phyloP scores from a whole-genome alignment of 2,113 vertebrate species.

The Chionodraco myersi region DNA sequence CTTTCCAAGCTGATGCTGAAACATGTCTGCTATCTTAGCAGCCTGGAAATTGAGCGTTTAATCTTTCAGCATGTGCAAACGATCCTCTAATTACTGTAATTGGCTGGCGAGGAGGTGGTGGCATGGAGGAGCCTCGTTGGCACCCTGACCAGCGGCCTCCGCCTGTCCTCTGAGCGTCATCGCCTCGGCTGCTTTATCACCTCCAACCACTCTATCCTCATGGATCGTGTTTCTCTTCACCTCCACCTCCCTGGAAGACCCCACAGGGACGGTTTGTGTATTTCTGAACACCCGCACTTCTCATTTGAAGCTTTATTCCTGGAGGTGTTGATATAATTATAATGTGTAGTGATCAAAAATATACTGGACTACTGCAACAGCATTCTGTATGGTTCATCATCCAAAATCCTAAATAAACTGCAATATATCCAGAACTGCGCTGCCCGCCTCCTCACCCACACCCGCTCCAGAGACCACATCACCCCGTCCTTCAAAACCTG shows the following conservation, averaged over 20 bases:
- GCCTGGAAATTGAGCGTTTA: conserved; percentile 53
- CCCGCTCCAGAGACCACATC: too few species aligned
- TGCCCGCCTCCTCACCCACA: too few species aligned
- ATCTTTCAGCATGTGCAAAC: conserved; percentile 68
- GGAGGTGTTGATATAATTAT: background rate
- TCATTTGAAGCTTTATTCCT: conserved; percentile 6
- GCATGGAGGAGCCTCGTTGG: conserved; percentile 40
- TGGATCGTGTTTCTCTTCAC: conserved; percentile 52
- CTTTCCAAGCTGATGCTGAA: conserved; percentile 24
- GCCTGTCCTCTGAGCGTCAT: conserved; percentile 56
- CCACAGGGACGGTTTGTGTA: conserved; percentile 39
- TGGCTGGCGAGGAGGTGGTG: conserved; percentile 54
- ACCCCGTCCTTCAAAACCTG: too few species aligned
- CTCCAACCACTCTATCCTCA: conserved; percentile 49
- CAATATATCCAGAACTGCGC: too few species aligned
- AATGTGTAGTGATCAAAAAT: conserved; percentile 26
- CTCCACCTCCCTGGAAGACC: conserved; percentile 7
- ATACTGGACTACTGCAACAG: background rate
- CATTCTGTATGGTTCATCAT: too few species aligned
- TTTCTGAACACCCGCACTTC: conserved; percentile 3
- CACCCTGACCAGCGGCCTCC: conserved; percentile 50
- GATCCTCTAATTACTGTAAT: conserved; percentile 75
- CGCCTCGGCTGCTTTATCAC: conserved; percentile 56
- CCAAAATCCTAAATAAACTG: too few species aligned
- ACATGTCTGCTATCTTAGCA: conserved; percentile 21